phyloP scores from a whole-genome alignment of 2,888 invertebrate genomes.

The Chrysotoxum bicinctum region DNA sequence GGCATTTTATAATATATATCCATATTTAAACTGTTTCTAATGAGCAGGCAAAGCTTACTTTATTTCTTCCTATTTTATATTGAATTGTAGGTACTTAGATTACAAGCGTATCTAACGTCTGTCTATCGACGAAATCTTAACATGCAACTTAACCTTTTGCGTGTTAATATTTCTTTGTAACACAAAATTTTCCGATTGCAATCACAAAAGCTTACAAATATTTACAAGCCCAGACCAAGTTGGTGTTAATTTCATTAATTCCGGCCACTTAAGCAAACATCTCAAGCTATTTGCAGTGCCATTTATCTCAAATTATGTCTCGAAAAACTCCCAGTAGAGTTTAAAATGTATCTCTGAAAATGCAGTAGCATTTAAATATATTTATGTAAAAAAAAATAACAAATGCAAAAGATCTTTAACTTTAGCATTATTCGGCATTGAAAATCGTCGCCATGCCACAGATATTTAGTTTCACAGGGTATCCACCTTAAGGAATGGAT shows the following conservation, averaged over 20 bases:
- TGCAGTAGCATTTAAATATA: not conserved
- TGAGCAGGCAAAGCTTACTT: too few species aligned
- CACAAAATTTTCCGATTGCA: too few species aligned
- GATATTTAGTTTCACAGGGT: slow-evolving; percentile 47
- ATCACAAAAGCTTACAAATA: not conserved
- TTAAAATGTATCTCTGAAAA: not conserved
- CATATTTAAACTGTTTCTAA: too few species aligned
- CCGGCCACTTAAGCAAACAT: not conserved
- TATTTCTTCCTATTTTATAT: too few species aligned
- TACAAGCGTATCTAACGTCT: too few species aligned
- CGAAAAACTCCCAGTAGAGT: not conserved
- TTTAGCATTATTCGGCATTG: slow-evolving; percentile 51
- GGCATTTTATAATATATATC: too few species aligned
- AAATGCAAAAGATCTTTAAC: slow-evolving; percentile 13
- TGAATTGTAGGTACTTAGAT: too few species aligned
- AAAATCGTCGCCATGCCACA: slow-evolving; percentile 55
- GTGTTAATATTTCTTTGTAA: too few species aligned
- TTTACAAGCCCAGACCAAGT: not conserved
- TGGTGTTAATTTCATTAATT: not conserved
- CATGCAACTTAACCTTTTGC: too few species aligned
- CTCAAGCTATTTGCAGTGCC: not conserved
- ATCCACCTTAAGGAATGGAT: slow-evolving; percentile 40
- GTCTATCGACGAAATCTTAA: too few species aligned
- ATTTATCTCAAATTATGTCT: slow-evolving; percentile 8
- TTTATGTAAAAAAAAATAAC: not conserved